Conservation (phyloP, 2,113 vertebrate genomes). For the Vanacampus margaritifer region DNA sequence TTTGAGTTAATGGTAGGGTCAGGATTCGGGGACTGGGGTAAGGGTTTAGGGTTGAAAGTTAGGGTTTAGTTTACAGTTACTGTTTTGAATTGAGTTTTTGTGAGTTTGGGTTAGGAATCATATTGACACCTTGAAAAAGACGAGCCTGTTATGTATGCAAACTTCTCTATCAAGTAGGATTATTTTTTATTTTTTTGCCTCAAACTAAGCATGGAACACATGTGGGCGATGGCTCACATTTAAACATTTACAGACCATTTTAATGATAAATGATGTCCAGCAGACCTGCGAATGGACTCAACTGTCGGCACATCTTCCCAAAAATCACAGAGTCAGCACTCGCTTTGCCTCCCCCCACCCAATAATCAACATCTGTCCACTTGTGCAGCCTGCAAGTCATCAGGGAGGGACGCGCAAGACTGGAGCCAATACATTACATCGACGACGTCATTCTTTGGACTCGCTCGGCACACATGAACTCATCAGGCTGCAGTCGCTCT, state of each 20-base stretch:
- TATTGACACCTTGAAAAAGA: too few relatives aligned
- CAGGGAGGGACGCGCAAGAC: conserved; percentile 37
- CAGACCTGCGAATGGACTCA: conserved; percentile 15
- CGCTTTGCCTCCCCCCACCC: neutral
- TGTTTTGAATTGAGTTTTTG: too few relatives aligned
- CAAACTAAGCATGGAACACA: conserved; percentile 4
- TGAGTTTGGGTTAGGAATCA: too few relatives aligned
- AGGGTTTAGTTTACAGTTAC: too few relatives aligned
- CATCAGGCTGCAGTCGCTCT: conserved; percentile 3
- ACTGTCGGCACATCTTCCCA: conserved; percentile 10
- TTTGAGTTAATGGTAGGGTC: too few relatives aligned
- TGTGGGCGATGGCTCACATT: neutral
- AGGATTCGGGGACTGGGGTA: too few relatives aligned
- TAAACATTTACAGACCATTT: neutral
- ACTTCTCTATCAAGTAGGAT: neutral
- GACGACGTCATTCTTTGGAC: conserved; percentile 49
- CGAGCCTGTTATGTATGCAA: neutral
- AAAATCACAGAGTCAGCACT: conserved; percentile 29
- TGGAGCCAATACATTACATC: conserved; percentile 53
- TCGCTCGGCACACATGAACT: conserved; percentile 12
- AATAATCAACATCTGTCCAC: conserved; percentile 23
- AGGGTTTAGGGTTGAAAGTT: too few relatives aligned
- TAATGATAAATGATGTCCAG: conserved; percentile 8
- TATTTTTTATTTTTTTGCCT: neutral
- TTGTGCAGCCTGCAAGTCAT: conserved; percentile 30